Evolutionary conservation across 2,113 vertebrate species (phyloP).

Genomic region (Bubalus kerabau): DNA sequence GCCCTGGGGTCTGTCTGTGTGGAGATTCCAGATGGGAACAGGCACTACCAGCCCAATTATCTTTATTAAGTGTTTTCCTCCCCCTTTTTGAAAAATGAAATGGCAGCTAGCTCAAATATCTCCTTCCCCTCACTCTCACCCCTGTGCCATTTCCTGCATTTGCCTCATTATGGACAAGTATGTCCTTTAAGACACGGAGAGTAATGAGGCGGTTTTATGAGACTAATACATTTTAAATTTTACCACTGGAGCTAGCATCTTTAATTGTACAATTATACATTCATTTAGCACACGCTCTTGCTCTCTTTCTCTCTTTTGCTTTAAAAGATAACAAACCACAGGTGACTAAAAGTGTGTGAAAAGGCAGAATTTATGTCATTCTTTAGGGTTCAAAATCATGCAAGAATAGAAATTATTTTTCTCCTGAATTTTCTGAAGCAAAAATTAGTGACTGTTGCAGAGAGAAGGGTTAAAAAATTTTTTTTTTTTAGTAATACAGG

Average conservation of each 20-base stretch:
- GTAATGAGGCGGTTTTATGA: conserved; percentile 83
- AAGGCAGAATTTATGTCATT: conserved; percentile 68
- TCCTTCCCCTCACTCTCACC: conserved; percentile 15
- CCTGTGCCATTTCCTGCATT: conserved; percentile 68
- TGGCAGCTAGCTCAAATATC: conserved; percentile 43
- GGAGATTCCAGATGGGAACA: conserved; percentile 68
- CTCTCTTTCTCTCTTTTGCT: conserved; percentile 45
- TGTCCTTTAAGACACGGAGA: conserved; percentile 82
- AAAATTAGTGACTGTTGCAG: conserved; percentile 65
- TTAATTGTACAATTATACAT: conserved; percentile 81
- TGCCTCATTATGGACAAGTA: conserved; percentile 76
- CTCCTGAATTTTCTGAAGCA: conserved; percentile 67
- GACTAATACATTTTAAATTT: conserved; percentile 83
- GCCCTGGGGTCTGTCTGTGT: conserved; percentile 68
- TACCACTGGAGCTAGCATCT: conserved; percentile 78
- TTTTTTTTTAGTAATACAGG: neutral
- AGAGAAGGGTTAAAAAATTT: conserved; percentile 55
- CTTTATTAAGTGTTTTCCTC: conserved; percentile 73
- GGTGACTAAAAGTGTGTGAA: conserved; percentile 71
- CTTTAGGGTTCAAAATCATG: conserved; percentile 62
- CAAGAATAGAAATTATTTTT: conserved; percentile 66
- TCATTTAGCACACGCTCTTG: conserved; percentile 65
- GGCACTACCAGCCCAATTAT: conserved; percentile 68
- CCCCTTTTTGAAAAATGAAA: conserved; percentile 62
- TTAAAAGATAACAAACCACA: conserved; percentile 77